phyloP scores from a whole-genome alignment of 2,888 invertebrate species.

The Rhimphoctona megacephalus region DNA sequence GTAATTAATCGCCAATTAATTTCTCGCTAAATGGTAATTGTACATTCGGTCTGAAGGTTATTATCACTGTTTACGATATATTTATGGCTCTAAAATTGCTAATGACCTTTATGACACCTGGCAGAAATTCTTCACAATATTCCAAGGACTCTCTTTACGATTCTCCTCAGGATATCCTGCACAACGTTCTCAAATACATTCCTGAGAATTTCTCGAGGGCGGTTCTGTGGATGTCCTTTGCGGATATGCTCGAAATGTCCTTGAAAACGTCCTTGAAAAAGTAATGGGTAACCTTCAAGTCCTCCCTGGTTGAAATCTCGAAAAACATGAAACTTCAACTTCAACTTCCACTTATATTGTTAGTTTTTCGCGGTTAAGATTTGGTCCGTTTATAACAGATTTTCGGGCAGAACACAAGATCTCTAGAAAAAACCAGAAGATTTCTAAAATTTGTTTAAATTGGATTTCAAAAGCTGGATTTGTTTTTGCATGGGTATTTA shows the following conservation, averaged over 20 bases:
- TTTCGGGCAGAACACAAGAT: too few species aligned
- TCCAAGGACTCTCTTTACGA: neutral
- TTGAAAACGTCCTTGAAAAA: neutral
- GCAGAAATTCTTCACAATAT: neutral
- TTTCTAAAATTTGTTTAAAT: neutral
- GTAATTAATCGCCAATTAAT: neutral
- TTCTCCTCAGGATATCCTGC: neutral
- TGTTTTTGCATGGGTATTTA: neutral
- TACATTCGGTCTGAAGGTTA: neutral
- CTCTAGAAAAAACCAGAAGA: neutral
- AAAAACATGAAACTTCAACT: neutral
- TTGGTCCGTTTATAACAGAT: too few species aligned
- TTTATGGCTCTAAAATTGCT: neutral
- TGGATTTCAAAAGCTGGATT: neutral
- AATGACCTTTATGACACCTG: neutral
- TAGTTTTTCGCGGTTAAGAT: too few species aligned
- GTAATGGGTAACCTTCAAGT: neutral
- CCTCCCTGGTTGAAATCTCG: neutral
- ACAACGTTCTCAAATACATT: neutral
- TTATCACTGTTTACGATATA: neutral
- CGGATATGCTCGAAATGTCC: neutral
- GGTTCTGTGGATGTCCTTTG: neutral
- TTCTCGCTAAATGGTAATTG: slow-evolving; percentile 1
- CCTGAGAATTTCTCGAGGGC: neutral
- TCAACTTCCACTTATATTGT: too few species aligned